Percentiles rank a stretch among this genome's conserved stretches.
Evolutionary conservation across 2,113 vertebrate species (phyloP).

Genomic region (Lynx canadensis): DNA sequence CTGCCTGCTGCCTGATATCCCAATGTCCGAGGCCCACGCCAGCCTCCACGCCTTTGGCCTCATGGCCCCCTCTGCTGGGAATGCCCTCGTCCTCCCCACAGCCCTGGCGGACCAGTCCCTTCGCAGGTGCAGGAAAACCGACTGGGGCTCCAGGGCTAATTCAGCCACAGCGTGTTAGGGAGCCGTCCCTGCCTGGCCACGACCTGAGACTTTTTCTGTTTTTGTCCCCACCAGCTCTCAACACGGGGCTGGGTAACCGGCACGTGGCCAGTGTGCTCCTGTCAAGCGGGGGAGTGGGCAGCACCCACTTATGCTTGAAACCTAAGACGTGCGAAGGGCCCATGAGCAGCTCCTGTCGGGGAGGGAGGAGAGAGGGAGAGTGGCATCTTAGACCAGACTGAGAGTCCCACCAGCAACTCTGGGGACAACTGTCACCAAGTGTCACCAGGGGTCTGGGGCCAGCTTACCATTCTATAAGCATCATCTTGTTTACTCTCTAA

Average conservation of each 20-base stretch:
- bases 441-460: not conserved
- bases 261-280: not conserved
- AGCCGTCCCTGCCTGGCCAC: not conserved
- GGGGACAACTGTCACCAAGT: not conserved
- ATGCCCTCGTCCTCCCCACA: not conserved
- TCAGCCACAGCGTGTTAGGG: fast-evolving
- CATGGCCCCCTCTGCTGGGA: not conserved
- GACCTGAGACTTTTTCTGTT: not conserved
- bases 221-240: not conserved
- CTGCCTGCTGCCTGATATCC: not conserved
- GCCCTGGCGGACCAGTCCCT: not conserved
- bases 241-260: not conserved
- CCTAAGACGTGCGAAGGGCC: too few species aligned
- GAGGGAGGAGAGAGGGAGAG: fast-evolving
- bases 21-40: not conserved
- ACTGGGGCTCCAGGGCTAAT: not conserved
- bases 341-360: not conserved
- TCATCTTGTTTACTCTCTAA: not conserved
- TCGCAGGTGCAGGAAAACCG: not conserved
- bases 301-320: not conserved
- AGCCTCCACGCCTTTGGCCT: not conserved
- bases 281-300: not conserved
- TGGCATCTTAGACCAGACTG: not conserved
- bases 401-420: not conserved
- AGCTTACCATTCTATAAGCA: not conserved